Evolutionary conservation across 2,888 invertebrate genomes (phyloP).

Genomic region (Ceratothoa steindachneri): DNA sequence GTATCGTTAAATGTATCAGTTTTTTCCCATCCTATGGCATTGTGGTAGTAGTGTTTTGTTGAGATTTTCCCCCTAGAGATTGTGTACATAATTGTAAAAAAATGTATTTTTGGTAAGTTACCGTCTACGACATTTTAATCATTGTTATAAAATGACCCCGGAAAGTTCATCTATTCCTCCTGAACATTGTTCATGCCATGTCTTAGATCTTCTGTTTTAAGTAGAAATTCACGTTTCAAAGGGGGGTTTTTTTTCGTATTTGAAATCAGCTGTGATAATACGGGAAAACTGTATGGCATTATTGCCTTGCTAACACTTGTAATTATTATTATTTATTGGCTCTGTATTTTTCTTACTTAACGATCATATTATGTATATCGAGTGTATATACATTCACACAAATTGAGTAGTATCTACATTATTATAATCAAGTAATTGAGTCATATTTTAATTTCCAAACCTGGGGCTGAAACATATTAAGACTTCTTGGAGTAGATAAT

Average conservation of each 20-base stretch:
- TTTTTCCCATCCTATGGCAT: too few relatives aligned
- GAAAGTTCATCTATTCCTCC: not conserved
- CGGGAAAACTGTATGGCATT: not conserved
- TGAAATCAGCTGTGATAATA: not conserved
- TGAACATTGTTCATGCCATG: not conserved
- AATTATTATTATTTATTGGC: not conserved
- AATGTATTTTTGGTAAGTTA: constrained; percentile 13
- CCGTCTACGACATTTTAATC: constrained; percentile 1
- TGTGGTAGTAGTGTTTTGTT: too few relatives aligned
- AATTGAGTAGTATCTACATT: too few relatives aligned
- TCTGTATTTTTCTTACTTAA: not conserved
- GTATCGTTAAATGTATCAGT: too few relatives aligned
- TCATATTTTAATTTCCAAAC: too few relatives aligned
- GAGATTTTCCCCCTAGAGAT: too few relatives aligned
- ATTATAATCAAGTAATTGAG: too few relatives aligned
- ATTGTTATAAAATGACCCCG: not conserved
- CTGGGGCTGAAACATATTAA: too few relatives aligned
- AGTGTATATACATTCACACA: not conserved
- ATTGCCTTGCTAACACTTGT: not conserved
- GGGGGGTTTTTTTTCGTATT: not conserved
- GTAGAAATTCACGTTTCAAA: too few relatives aligned
- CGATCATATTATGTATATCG: not conserved
- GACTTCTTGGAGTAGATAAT: too few relatives aligned
- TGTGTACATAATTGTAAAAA: constrained; percentile 4
- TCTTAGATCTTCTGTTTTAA: not conserved